A percentile compares a stretch with the other conserved stretches of the same genome.
These are phyloP conservation scores for Steatocranus sp. DNA, from an alignment of 2,797 vertebrate species.

Conservation along the genomic window DNA sequence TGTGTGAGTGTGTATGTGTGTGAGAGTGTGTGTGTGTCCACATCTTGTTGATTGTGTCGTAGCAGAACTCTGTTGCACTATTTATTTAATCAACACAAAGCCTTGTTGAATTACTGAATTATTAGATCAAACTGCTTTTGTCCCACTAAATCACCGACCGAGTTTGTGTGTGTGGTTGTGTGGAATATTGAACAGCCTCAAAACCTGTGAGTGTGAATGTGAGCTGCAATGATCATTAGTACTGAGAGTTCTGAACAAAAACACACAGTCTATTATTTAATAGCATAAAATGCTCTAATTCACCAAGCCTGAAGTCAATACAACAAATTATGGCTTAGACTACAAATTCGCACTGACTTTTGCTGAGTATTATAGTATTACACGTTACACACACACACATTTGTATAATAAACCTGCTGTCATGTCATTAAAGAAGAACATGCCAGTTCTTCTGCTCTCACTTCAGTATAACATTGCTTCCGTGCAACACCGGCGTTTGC, in stretches of 20 bases:
- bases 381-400: not conserved
- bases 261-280: not conserved
- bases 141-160: not conserved
- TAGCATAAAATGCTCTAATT: constrained; percentile 1
- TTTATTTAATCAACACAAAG: not conserved
- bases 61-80: not conserved
- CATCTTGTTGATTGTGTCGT: not conserved
- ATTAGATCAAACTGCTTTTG: not conserved
- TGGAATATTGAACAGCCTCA: not conserved
- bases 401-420: not conserved
- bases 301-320: not conserved
- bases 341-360: not conserved
- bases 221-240: not conserved
- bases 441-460: not conserved
- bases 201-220: not conserved
- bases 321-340: not conserved
- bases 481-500: not conserved
- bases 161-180: not conserved
- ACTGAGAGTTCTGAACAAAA: not conserved
- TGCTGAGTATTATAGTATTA: not conserved
- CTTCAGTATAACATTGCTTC: not conserved
- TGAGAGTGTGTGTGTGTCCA: not conserved
- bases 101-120: not conserved
- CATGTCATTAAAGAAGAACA: not conserved
- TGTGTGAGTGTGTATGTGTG: not conserved